Evolutionary conservation across 1,140 invertebrate genomes (phyloP), one percentile per base, ranked within the genome.

Genomic region (Drosophila suzukii): DNA sequence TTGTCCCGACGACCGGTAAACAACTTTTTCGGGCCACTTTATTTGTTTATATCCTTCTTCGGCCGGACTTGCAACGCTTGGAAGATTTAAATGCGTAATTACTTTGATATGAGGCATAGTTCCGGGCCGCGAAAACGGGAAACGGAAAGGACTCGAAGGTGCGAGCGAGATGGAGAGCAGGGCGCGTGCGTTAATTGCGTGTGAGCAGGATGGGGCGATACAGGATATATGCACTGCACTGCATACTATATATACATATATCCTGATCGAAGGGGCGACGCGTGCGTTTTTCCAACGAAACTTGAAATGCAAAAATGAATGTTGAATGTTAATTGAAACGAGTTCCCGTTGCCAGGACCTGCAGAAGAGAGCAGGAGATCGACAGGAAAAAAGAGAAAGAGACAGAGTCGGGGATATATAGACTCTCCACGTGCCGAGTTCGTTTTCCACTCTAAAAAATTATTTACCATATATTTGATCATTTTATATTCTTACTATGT

Each of bases 41-140:
- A 32, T 39, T 47, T 61, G 55, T 54, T 27, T 54, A 63, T 66
- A 68, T 88, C 83, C 79, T 86, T 78, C 71, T 44, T 32, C 32
- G n/a, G 17, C 38, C 36, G 44, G 44, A 36, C 56, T 8, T 67
- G 83, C 76, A 88, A 89, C 79, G 79, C 83, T 89, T 88, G 72
- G 61, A 84, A 89, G 84, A 89, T 89, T 88, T 89, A 89, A 86
- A 80, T 89, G 83, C 83, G 78, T 88, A 88, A 88, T 88, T 88
- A 81, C 74, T 77, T 83, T 68, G 88, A 86, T 90, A 90, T 84
- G 83, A 91, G 66, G 88, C 88, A 81, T 91, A 91, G 83, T 91
- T 90, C 88, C 88, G 86, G 85, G 57, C 72, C 58, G 57, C 59
- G 49, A 39, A 49, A 66, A 66, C 74, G 32, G 47, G 43, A 55